Conservation (phyloP, 1,140 invertebrate species). For the Ericerus pela region DNA sequence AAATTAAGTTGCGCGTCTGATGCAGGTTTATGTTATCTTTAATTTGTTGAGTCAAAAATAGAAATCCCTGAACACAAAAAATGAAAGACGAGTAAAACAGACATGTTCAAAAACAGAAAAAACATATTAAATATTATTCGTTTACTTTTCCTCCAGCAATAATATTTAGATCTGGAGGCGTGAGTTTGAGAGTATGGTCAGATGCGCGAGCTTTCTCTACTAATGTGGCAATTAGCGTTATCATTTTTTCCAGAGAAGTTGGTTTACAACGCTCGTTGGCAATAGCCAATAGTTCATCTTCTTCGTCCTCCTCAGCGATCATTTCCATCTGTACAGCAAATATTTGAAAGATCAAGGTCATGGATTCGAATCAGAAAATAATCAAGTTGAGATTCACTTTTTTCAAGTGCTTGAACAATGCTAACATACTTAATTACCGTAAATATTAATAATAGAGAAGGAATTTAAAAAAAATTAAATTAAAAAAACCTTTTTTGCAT, state of each 20-base stretch:
- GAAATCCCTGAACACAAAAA: constrained; percentile 52
- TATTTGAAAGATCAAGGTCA: not conserved
- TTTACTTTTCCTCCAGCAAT: constrained; percentile 67
- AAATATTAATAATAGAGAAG: too few relatives aligned
- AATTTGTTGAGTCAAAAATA: constrained; percentile 86
- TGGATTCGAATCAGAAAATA: not conserved
- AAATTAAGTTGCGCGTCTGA: constrained; percentile 81
- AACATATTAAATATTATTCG: not conserved
- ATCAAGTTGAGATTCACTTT: too few relatives aligned
- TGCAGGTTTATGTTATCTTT: constrained; percentile 81
- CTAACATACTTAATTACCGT: not conserved
- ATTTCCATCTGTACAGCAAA: constrained; percentile 33
- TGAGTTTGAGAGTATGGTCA: constrained; percentile 54
- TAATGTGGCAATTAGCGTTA: constrained; percentile 68
- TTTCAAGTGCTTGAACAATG: not conserved
- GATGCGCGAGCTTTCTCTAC: constrained; percentile 73
- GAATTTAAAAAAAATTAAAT: too few relatives aligned
- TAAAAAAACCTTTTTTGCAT: too few relatives aligned
- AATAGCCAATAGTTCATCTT: constrained; percentile 46
- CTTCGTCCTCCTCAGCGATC: constrained; percentile 62
- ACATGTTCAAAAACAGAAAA: not conserved
- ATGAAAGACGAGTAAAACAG: constrained; percentile 3
- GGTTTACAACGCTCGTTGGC: constrained; percentile 61
- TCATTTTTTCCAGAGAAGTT: constrained; percentile 90
- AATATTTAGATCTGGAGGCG: constrained; percentile 60